Base-by-base conservation (phyloP, 2,888 invertebrate species). In the Platycheirus albimanus region DNA sequence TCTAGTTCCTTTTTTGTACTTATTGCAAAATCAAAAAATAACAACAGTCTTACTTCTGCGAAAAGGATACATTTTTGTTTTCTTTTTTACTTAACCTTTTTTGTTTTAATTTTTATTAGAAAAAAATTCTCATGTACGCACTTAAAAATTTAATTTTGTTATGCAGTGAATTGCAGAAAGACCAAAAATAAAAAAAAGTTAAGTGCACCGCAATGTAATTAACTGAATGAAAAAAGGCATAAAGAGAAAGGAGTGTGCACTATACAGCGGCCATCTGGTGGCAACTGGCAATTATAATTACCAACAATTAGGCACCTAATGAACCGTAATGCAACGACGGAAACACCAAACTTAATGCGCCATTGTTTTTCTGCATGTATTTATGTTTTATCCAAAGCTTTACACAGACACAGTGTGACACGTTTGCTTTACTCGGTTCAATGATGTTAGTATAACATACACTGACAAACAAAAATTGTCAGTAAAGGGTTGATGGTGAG, bases 241-340 rank as follows among this genome's bases (percentile, higher is more conserved):
- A 43, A 24, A 33, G 28, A 36, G 13, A 33, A 49, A 64, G n/a
- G 19, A 69, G 51, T 24, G 20, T 30, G 67, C 28, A 10, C 36
- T 54, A 49, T 67, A 41, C 54, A 69, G 36, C 69, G 49, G 49
- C 63, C 74, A 79, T 63, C 67, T 79, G 67, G 69, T 33, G 19
- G 54, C 69, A 69, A 75, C 61, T 63, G 54, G 63, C 61, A 54
- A 75, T 74, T 75, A 38, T 75, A 74, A 79, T 79, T 79, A 75
- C 74, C 79, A 52, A 79, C 79, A 79, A 79, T 74, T 79, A 79
- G 69, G 79, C 47, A 49, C 79, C 79, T 69, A 79, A 79, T 79
- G 79, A 79, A 79, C 74, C 63, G 45, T 72, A 61, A 58, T 72
- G 72, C 63, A 69, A 58, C 52, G 47, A 20, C 63, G 63, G 71